A percentile compares a stretch with the other conserved stretches of the same genome.
Conservation (phyloP, 2,888 invertebrate genomes). For the Sinohyriopsis cumingii region DNA sequence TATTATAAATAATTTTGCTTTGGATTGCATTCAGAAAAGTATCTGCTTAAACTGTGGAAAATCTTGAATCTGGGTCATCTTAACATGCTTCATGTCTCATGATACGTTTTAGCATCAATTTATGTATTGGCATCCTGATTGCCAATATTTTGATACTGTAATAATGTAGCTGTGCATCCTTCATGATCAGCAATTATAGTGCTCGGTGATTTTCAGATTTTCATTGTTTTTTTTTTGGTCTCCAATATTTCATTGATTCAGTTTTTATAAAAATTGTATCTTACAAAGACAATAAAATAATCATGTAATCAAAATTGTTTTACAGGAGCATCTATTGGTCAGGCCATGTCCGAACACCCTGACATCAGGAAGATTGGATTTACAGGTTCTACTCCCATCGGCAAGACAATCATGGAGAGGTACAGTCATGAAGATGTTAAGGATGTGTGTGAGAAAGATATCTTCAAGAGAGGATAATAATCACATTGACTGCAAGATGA, state of each 20-base stretch:
- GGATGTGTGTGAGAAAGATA: too few species aligned
- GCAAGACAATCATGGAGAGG: conserved; percentile 91
- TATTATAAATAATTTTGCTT: too few species aligned
- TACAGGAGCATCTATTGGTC: conserved; percentile 83
- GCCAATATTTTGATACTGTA: too few species aligned
- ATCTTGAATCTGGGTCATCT: too few species aligned
- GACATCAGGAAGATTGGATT: conserved; percentile 93
- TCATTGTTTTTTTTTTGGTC: not conserved
- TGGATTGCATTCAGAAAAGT: too few species aligned
- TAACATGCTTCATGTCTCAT: too few species aligned
- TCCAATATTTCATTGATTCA: not conserved
- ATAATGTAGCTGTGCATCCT: not conserved
- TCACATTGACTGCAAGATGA: not conserved
- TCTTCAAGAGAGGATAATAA: not conserved
- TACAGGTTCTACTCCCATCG: conserved; percentile 95
- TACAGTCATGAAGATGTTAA: conserved; percentile 28
- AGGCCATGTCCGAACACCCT: conserved; percentile 89
- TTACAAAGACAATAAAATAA: conserved; percentile 1
- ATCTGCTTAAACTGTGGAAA: too few species aligned
- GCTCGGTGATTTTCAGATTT: not conserved
- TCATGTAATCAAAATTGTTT: not conserved
- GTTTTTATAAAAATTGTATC: not conserved
- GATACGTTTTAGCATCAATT: too few species aligned
- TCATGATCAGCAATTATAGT: not conserved
- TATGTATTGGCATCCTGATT: too few species aligned